Conservation (phyloP, 2,797 vertebrate genomes). For the Carcharodon carcharias region DNA sequence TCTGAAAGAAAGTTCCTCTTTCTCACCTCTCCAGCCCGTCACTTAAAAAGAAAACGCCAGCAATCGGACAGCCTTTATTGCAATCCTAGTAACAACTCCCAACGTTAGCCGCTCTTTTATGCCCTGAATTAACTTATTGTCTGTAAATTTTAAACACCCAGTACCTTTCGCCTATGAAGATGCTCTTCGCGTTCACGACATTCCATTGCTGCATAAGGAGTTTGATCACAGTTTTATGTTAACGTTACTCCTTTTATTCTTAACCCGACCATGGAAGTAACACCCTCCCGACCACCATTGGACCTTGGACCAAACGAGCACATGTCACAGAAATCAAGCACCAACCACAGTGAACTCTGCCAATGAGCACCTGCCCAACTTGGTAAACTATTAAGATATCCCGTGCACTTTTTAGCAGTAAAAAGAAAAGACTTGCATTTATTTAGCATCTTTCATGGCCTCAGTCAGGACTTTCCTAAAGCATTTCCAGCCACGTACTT, state of each 20-base stretch:
- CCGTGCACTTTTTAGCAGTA: not conserved
- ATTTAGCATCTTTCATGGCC: not conserved
- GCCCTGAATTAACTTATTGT: not conserved
- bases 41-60: not conserved
- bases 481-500: not conserved
- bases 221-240: no score
- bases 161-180: not conserved
- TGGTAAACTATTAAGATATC: not conserved
- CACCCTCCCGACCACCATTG: not conserved
- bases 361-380: not conserved
- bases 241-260: no score
- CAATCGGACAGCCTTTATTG: no score
- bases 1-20: not conserved
- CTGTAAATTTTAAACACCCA: not conserved
- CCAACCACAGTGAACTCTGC: not conserved
- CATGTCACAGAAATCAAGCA: not conserved
- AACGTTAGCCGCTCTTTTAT: no score
- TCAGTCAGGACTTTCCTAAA: not conserved
- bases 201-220: not conserved
- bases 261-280: no score
- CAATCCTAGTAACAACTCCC: not conserved
- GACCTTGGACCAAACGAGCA: not conserved
- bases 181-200: not conserved
- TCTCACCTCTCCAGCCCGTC: not conserved
- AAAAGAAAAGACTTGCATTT: not conserved